Conservation (phyloP, 2,113 vertebrate species). For the Lasiurus cinereus region DNA sequence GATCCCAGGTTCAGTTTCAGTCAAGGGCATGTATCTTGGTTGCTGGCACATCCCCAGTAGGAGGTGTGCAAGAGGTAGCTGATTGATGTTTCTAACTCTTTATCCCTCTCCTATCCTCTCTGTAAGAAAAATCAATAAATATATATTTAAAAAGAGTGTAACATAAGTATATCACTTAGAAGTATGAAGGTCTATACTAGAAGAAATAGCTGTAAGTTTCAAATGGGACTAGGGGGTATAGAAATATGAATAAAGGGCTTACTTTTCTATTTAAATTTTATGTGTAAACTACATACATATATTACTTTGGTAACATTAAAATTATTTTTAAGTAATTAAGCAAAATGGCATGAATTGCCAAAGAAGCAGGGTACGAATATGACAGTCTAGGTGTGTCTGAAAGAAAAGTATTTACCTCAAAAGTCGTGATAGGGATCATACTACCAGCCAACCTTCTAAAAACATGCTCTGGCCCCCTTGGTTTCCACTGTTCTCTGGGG, state of each 20-base stretch:
- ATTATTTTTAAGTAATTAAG: not conserved
- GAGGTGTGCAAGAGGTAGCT: too few species aligned
- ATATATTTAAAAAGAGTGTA: not conserved
- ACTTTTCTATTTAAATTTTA: not conserved
- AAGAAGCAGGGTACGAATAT: not conserved
- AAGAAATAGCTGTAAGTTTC: conserved; percentile 7
- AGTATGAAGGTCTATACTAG: not conserved
- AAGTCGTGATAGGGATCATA: not conserved
- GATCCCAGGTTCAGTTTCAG: too few species aligned
- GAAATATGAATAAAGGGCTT: not conserved
- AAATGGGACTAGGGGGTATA: not conserved
- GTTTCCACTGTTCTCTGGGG: not conserved
- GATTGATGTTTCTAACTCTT: too few species aligned
- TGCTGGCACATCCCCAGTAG: too few species aligned
- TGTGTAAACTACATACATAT: not conserved
- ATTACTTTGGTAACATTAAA: not conserved
- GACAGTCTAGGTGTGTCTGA: not conserved
- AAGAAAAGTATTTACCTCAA: conserved; percentile 2
- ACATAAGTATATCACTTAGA: conserved; percentile 4
- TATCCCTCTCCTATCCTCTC: too few species aligned
- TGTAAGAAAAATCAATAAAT: too few species aligned
- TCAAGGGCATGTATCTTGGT: too few species aligned
- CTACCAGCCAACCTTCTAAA: not conserved
- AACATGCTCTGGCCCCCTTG: not conserved
- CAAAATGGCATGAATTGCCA: not conserved